phyloP scores from a whole-genome alignment of 2,113 vertebrate genomes.

The Pomatorhinus ruficollis region DNA sequence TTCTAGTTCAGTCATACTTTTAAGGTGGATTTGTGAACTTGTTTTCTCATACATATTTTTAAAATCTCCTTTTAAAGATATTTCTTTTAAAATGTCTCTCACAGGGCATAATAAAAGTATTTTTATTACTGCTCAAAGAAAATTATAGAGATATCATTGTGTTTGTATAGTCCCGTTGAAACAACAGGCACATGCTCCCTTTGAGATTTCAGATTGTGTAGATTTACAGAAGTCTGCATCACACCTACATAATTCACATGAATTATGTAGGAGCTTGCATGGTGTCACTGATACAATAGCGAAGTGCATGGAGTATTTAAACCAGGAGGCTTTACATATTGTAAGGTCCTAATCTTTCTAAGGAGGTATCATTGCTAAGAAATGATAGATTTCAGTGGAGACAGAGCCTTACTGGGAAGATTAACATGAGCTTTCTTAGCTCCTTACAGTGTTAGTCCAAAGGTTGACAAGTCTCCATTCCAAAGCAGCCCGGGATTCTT shows the following conservation, averaged over 20 bases:
- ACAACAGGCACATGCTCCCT: neutral
- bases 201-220: neutral
- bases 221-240: neutral
- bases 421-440: neutral
- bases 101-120: neutral
- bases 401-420: neutral
- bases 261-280: neutral
- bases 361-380: constrained; percentile 23
- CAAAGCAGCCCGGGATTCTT: constrained; percentile 40
- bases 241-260: neutral
- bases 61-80: neutral
- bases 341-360: constrained; percentile 8
- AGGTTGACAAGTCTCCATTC: constrained; percentile 41
- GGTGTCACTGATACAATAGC: neutral
- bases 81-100: neutral
- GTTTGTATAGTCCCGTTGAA: neutral
- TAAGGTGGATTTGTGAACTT: neutral
- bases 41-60: neutral
- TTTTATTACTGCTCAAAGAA: neutral
- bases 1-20: too few relatives aligned
- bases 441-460: neutral
- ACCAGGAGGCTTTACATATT: neutral
- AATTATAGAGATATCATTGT: neutral
- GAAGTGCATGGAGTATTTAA: neutral
- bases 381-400: constrained; percentile 13